These are phyloP conservation scores for Eurypyga helias DNA, from an alignment of 2,113 vertebrate genomes.

Conservation along the genomic window DNA sequence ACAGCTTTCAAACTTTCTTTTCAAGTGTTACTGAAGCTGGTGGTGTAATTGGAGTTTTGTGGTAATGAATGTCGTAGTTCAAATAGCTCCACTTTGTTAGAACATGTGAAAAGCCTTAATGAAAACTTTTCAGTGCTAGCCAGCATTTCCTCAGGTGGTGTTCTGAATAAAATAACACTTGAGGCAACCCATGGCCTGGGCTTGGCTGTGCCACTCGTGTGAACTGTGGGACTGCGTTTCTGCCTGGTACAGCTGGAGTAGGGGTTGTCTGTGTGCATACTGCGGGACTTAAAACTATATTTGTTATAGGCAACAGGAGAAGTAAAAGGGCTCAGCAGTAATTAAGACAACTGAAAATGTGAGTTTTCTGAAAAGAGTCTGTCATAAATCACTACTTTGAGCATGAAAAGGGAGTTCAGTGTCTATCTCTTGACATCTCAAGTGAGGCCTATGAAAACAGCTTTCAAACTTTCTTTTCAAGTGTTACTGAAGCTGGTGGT, in stretches of 20 bases:
- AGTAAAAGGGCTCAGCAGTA: background rate
- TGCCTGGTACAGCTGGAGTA: no score
- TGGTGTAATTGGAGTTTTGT: background rate
- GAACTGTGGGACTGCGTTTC: no score
- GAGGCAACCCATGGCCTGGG: no score
- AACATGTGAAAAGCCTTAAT: background rate
- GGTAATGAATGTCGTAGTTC: background rate
- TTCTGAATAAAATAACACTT: no score
- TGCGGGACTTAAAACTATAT: no score
- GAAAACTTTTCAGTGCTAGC: no score
- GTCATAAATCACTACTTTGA: background rate
- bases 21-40: background rate
- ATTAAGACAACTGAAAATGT: background rate
- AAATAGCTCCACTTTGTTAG: background rate
- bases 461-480: background rate
- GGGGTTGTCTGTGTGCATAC: no score
- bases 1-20: background rate
- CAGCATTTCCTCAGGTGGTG: no score
- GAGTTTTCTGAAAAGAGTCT: background rate
- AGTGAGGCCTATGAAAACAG: background rate
- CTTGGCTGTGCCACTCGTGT: no score
- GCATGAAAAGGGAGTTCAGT: background rate
- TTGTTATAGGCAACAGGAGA: background rate
- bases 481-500: background rate
- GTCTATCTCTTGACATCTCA: background rate